Evolutionary conservation across 23 tunicate species (phyloP), one percentile per base, ranked within the genome.

Genomic region (Trididemnum miniatum): DNA sequence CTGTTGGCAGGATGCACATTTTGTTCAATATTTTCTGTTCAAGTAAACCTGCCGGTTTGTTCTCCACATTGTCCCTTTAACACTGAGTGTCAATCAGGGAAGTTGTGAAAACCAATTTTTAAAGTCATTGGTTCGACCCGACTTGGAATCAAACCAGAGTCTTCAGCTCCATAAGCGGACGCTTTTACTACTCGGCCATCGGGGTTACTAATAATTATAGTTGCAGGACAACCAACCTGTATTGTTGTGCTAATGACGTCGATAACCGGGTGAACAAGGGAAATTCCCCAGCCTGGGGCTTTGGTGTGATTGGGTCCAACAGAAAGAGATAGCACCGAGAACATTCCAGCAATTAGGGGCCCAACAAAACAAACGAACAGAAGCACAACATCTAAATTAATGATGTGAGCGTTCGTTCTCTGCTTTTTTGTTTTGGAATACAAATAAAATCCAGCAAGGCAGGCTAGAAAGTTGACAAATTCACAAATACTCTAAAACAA

Each of bases 401-500:
- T 27, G 26, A 39, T 27, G 38, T 20, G 26, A 31, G 2, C 2
- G 27, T 52, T 52, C 15, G 20, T 26, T 20, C 29, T 52, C 35
- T 31, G 20, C 18, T 57, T 77, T 28, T 54, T 31, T 1, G 44
- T 18, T 12, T 15, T 36, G 20, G 25, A 2, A 54, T 77, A 77
- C 18, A 77, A 38, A 2, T 52, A 27, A 37, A 86, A 69, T 22
- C 90, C 90, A 0, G 38, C 65, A 29, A 79, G 18, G 65, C 90
- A 86, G 24, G 84, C 79, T 30, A 79, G 50, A 38, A 79, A 31
- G 65, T 57, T 86, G 34, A 51, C 29, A 2, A 79, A 18, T 28
- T 86, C 84, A 20, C 83, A 65, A 2, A 51, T 34, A 29, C 63
- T 76, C 90, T 86, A 62, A 77, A 85, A 64, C 2, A n/a, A n/a